A percentile compares a stretch with the other conserved stretches of the same genome.
Conservation (phyloP, 2,888 invertebrate genomes). For the Dolichomitus sp. region DNA sequence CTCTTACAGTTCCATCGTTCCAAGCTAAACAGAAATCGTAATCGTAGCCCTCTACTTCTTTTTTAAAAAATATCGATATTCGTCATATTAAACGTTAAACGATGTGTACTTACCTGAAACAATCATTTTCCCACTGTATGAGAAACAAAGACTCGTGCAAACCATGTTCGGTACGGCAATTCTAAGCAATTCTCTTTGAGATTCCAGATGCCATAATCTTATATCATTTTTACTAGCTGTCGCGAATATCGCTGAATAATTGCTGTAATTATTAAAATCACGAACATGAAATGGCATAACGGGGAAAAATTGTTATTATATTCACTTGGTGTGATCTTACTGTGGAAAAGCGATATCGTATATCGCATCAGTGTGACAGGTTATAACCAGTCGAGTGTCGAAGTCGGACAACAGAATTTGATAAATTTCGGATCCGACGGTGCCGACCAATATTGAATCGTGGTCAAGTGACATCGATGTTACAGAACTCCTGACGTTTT, state of each 20-base stretch:
- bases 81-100: background rate
- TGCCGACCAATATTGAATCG: conserved; percentile 91
- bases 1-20: conserved; percentile 94
- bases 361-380: conserved; percentile 94
- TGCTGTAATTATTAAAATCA: conserved; percentile 86
- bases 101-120: conserved; percentile 89
- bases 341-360: conserved; percentile 94
- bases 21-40: conserved; percentile 87
- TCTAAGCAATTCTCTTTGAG: conserved; percentile 93
- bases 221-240: conserved; percentile 95
- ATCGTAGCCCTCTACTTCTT: background rate
- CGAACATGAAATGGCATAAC: conserved; percentile 1
- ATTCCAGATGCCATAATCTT: conserved; percentile 93
- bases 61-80: background rate
- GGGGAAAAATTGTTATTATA: conserved; percentile 7
- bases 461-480: conserved; percentile 91
- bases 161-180: conserved; percentile 95
- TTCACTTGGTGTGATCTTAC: conserved; percentile 87
- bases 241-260: conserved; percentile 94
- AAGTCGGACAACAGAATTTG: conserved; percentile 91
- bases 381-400: conserved; percentile 90
- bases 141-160: conserved; percentile 93
- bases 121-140: conserved; percentile 93
- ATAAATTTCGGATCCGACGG: conserved; percentile 93
- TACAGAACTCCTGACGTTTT: conserved; percentile 89